These are phyloP conservation scores for Montipora efflorescens DNA, from an alignment of 64 coral and sea anemone genomes.

Conservation along the genomic window DNA sequence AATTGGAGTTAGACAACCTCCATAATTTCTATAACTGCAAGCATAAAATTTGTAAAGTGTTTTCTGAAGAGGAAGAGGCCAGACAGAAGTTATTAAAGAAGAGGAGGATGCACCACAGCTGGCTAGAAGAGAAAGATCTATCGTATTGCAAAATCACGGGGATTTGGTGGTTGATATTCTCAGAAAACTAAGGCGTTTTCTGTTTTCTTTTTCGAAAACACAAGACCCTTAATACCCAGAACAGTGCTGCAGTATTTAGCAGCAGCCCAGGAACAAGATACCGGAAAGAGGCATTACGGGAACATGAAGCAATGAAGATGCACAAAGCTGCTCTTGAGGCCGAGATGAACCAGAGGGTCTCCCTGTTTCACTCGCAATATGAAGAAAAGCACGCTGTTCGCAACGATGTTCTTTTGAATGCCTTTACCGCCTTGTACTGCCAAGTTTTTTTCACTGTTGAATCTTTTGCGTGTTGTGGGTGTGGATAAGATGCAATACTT, in stretches of 20 bases:
- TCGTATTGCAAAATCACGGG: background rate
- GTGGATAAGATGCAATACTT: slow-evolving; percentile 53
- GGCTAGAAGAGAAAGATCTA: slow-evolving; percentile 15
- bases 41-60: too few species aligned
- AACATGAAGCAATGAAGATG: slow-evolving; percentile 48
- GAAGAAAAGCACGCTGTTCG: slow-evolving; percentile 45
- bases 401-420: slow-evolving; percentile 48
- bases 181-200: slow-evolving; percentile 59
- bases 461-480: slow-evolving; percentile 29
- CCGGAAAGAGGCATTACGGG: slow-evolving; percentile 45
- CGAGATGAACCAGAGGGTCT: slow-evolving; percentile 59
- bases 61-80: background rate
- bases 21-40: too few species aligned
- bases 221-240: slow-evolving; percentile 51
- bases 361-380: slow-evolving; percentile 42
- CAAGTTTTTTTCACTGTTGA: slow-evolving; percentile 32
- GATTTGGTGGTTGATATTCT: slow-evolving; percentile 24
- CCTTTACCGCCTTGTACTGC: slow-evolving; percentile 51
- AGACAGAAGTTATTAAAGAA: slow-evolving; percentile 16
- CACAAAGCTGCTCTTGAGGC: slow-evolving; percentile 63
- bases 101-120: slow-evolving; percentile 40
- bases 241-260: slow-evolving; percentile 48
- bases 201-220: background rate
- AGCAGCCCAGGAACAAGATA: slow-evolving; percentile 37
- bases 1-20: too few species aligned